These are phyloP conservation scores for Poecile atricapillus DNA, from an alignment of 2,113 vertebrate species.

Conservation along the genomic window DNA sequence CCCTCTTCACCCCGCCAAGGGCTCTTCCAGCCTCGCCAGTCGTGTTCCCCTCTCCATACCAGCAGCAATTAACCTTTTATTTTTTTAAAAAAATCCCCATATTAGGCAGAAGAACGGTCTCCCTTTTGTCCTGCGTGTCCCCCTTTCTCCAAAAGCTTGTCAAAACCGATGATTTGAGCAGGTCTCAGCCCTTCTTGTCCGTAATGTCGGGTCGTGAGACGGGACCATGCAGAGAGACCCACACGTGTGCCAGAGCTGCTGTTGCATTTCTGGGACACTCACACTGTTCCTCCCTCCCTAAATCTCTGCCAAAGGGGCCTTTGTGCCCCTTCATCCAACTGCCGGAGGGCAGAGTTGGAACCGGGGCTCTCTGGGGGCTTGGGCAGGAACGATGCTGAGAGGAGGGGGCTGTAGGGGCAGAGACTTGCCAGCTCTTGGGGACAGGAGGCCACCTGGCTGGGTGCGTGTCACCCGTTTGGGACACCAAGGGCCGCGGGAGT, in stretches of 20 bases:
- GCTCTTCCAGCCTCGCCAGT: neutral
- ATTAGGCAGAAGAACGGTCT: neutral
- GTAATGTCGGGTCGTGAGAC: neutral
- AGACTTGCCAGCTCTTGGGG: neutral
- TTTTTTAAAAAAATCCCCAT: neutral
- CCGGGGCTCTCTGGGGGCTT: neutral
- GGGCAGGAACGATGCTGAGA: neutral
- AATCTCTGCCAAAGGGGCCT: neutral
- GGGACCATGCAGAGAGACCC: neutral
- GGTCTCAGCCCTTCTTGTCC: neutral
- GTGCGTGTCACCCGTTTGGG: neutral
- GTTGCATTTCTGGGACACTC: neutral
- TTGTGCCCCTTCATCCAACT: neutral
- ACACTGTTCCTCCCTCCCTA: neutral
- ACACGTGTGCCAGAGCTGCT: accelerated
- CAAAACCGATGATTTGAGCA: neutral
- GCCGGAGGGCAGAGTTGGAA: neutral
- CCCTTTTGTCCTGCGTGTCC: neutral
- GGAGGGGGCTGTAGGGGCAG: neutral
- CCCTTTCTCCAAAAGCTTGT: accelerated
- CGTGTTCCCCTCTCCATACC: accelerated
- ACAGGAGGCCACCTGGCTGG: neutral
- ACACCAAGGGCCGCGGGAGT: neutral
- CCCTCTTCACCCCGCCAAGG: neutral
- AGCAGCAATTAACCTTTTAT: neutral